These are phyloP conservation scores for Pipistrellus pipistrellus DNA, from an alignment of 2,797 vertebrate species.

Conservation along the genomic window DNA sequence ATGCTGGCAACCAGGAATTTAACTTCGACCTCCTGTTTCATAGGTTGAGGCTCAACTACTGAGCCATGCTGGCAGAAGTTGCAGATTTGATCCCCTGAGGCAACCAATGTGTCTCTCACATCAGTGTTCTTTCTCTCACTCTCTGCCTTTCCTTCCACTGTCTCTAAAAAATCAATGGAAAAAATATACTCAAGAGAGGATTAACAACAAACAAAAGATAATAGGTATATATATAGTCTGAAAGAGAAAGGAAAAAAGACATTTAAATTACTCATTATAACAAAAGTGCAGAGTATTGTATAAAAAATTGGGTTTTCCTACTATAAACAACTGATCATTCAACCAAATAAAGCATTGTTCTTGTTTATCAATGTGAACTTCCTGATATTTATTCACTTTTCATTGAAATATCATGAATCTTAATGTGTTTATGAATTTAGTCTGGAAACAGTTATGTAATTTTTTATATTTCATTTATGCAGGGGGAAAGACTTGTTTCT, in stretches of 20 bases:
- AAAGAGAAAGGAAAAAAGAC: neutral
- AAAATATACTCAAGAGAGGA: too few species aligned
- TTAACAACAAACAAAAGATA: too few species aligned
- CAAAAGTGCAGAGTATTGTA: slow-evolving; percentile 51
- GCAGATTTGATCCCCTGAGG: too few species aligned
- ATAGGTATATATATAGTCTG: neutral
- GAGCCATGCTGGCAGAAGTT: too few species aligned
- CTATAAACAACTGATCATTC: slow-evolving; percentile 37
- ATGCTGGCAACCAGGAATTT: too few species aligned
- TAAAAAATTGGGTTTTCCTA: neutral
- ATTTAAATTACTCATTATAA: slow-evolving; percentile 39
- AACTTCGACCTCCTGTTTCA: too few species aligned
- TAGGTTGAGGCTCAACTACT: too few species aligned
- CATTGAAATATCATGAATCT: slow-evolving; percentile 17
- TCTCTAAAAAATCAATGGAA: too few species aligned
- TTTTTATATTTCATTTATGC: slow-evolving; percentile 26
- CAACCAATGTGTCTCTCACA: too few species aligned
- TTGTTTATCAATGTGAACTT: neutral
- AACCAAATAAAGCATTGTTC: neutral
- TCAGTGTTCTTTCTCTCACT: too few species aligned
- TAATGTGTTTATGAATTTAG: slow-evolving; percentile 13
- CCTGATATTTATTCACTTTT: neutral
- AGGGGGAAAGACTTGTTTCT: slow-evolving; percentile 4
- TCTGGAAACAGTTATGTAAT: slow-evolving; percentile 16
- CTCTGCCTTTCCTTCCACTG: too few species aligned